Base-by-base conservation (phyloP, 92 coral and sea anemone genomes). In the Porites cylindrica region DNA sequence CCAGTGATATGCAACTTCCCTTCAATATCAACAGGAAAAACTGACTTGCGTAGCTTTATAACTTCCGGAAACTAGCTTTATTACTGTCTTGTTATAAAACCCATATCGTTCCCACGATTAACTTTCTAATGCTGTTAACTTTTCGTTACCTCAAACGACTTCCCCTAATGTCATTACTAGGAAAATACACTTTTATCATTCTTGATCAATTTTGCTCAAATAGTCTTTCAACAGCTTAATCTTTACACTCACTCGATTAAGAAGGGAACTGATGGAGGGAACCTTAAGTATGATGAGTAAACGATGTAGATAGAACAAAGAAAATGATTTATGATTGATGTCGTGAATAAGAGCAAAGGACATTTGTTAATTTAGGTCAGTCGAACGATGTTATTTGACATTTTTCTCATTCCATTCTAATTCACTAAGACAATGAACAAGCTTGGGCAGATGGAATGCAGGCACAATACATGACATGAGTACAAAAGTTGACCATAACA, bases 21-120 rank as follows among this genome's bases (percentile, higher is more conserved):
- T 72, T 68, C 86, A 82, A 82, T 82, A 70, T 82, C 78, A 82
- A 82, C 86, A 71, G 86, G 78, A 70, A 56, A 32, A 82, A 59
- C 66, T 19, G 53, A 53, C 29, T 71, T 71, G 18, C 52, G 65
- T 81, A 21, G 78, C 53, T 43, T 51, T 47, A 60, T 82, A 70
- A 82, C 78, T 82, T 82, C 86, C 86, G 86, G 86, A 82, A 82
- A 58, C 70, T 26, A 58, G 38, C 29, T 72, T 82, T 70, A 81
- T 73, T 81, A 53, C 76, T 59, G 63, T 17, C 86, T 13, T 60
- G 67, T 38, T 54, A 82, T 70, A 38, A 70, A 51, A 80, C 52
- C n/a, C 51, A 52, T 67, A 10, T 64, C 70, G 68, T 82, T 82
- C 86, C 53, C 78, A 70, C 69, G 77, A 54, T 70, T 71, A 59